Evolutionary conservation across 2,113 vertebrate genomes (phyloP).

Genomic region (Osmerus eperlanus): DNA sequence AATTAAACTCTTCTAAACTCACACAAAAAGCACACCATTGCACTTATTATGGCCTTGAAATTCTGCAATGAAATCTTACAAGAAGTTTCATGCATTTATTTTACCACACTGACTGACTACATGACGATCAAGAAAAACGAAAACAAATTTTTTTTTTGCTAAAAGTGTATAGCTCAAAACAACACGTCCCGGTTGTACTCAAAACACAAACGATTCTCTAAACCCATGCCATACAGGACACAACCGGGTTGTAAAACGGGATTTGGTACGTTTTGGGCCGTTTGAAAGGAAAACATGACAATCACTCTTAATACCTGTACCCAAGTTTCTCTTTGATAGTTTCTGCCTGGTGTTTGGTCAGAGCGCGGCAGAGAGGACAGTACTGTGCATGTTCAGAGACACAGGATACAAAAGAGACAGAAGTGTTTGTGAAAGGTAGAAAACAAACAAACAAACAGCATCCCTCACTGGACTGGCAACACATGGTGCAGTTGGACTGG

Average conservation of each 20-base stretch:
- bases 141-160: not conserved
- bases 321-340: conserved; percentile 49
- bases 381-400: conserved; percentile 40
- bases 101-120: conserved; percentile 8
- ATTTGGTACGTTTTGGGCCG: conserved; percentile 18
- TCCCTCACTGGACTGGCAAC: conserved; percentile 30
- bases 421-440: conserved; percentile 29
- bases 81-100: not conserved
- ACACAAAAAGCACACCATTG: not conserved
- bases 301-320: conserved; percentile 38
- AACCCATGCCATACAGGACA: conserved; percentile 57
- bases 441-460: conserved; percentile 32
- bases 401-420: conserved; percentile 13
- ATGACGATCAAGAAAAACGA: conserved; percentile 1
- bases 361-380: conserved; percentile 50
- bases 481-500: conserved; percentile 31
- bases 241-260: not conserved
- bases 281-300: conserved; percentile 37
- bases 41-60: not conserved
- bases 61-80: not conserved
- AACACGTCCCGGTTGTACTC: conserved; percentile 48
- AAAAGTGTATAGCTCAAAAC: conserved; percentile 52
- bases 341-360: conserved; percentile 68
- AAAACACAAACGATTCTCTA: conserved; percentile 54
- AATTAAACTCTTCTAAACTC: conserved; percentile 18